phyloP scores from a whole-genome alignment of 1,140 invertebrate species.

The Bombyx mandarina region DNA sequence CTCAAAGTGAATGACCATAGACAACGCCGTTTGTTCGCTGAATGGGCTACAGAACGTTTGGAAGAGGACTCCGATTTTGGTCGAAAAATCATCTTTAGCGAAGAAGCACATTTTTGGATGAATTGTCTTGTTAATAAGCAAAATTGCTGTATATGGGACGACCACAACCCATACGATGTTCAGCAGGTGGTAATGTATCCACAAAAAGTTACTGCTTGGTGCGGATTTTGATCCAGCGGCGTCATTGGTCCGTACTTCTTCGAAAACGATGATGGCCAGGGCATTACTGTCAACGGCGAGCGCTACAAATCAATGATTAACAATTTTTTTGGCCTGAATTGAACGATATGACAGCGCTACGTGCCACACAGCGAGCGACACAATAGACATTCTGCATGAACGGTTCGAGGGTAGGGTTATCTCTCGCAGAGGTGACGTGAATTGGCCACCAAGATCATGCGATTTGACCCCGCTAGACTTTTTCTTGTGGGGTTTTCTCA shows the following conservation, averaged over 20 bases:
- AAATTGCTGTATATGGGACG: conserved; percentile 18
- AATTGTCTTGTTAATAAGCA: conserved; percentile 23
- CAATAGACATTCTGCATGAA: too few species aligned
- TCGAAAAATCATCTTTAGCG: not conserved
- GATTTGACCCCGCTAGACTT: too few species aligned
- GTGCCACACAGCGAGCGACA: not conserved
- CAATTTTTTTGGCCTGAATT: conserved; percentile 28
- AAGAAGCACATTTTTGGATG: conserved; percentile 18
- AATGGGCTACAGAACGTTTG: conserved; percentile 4
- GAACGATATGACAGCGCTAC: conserved; percentile 3
- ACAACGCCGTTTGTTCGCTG: conserved; percentile 10
- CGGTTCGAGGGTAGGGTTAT: too few species aligned
- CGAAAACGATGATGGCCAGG: conserved; percentile 22
- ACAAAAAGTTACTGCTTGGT: conserved; percentile 36
- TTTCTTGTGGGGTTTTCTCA: too few species aligned
- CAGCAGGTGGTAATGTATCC: conserved; percentile 19
- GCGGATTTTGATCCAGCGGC: conserved; percentile 7
- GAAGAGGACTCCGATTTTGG: too few species aligned
- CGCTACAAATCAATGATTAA: conserved; percentile 24
- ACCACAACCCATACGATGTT: conserved; percentile 8
- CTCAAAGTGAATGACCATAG: conserved; percentile 11
- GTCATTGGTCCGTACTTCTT: conserved; percentile 40
- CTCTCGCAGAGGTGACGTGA: too few species aligned
- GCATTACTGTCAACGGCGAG: conserved; percentile 19
- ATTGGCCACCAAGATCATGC: too few species aligned